Percentiles rank a stretch among this genome's conserved stretches.
phyloP scores from a whole-genome alignment of 2,888 invertebrate species.

The Pyrrhia umbra region DNA sequence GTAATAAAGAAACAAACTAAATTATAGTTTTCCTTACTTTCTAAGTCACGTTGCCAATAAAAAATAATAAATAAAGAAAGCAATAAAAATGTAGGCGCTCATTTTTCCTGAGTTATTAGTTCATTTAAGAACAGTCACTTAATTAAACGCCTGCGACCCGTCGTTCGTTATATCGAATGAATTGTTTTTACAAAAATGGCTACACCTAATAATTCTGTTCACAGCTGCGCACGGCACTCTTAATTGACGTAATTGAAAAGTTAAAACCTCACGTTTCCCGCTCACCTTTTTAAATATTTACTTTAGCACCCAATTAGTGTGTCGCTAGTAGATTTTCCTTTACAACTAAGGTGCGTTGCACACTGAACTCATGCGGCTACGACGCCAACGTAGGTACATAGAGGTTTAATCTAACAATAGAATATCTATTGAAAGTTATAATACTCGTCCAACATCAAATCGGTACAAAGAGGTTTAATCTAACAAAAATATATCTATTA shows the following conservation, averaged over 20 bases:
- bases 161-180: constrained; percentile 55
- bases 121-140: constrained; percentile 38
- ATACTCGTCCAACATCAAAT: too few relatives aligned
- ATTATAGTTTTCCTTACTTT: neutral
- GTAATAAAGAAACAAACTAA: neutral
- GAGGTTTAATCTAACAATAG: neutral
- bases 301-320: constrained; percentile 87
- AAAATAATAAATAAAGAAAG: constrained; percentile 26
- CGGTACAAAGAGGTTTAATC: neutral
- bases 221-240: constrained; percentile 73
- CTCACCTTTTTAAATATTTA: constrained; percentile 88
- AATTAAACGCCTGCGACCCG: constrained; percentile 47
- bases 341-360: constrained; percentile 62
- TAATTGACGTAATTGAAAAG: constrained; percentile 88
- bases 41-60: constrained; percentile 24
- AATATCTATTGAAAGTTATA: neutral
- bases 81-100: constrained; percentile 31
- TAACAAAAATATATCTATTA: neutral
- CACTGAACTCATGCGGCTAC: constrained; percentile 30
- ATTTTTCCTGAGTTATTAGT: constrained; percentile 48
- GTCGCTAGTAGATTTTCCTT: constrained; percentile 77
- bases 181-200: constrained; percentile 62
- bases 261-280: constrained; percentile 82
- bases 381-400: neutral
- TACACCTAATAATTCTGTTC: constrained; percentile 67